Evolutionary conservation across 2,113 vertebrate species (phyloP).

Genomic region (Myotis yumanensis): DNA sequence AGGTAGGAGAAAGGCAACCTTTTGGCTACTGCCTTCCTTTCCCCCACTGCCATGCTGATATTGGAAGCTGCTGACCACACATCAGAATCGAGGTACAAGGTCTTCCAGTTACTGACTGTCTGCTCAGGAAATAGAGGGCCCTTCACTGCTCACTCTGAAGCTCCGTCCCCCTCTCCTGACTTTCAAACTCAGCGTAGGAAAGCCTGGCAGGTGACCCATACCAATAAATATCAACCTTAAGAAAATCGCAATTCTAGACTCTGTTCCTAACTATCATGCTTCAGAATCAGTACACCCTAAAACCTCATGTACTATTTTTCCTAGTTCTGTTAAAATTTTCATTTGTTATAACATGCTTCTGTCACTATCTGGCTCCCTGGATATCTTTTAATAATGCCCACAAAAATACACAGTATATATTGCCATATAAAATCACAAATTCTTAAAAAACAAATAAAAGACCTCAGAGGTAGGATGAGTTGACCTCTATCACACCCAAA

Average conservation of each 20-base stretch:
- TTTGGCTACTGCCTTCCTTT: background rate
- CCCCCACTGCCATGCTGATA: rapidly evolving
- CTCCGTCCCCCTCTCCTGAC: background rate
- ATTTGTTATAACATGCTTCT: background rate
- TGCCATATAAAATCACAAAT: background rate
- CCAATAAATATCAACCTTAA: background rate
- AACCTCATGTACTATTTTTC: background rate
- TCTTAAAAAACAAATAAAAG: slow-evolving; percentile 3
- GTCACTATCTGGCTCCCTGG: background rate
- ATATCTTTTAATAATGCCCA: background rate
- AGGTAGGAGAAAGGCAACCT: background rate
- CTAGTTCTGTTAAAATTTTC: background rate
- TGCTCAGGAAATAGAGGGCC: background rate
- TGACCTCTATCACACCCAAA: background rate
- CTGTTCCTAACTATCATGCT: background rate
- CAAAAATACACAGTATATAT: background rate
- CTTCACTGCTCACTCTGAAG: background rate
- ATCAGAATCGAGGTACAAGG: background rate
- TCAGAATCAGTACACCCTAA: background rate
- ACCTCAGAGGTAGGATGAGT: background rate
- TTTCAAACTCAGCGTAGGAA: background rate
- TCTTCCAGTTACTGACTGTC: background rate
- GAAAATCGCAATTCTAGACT: background rate
- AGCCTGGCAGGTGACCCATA: background rate
- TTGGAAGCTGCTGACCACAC: background rate